phyloP scores from a whole-genome alignment of 2,888 invertebrate genomes.

The Leucoptera coffeella region DNA sequence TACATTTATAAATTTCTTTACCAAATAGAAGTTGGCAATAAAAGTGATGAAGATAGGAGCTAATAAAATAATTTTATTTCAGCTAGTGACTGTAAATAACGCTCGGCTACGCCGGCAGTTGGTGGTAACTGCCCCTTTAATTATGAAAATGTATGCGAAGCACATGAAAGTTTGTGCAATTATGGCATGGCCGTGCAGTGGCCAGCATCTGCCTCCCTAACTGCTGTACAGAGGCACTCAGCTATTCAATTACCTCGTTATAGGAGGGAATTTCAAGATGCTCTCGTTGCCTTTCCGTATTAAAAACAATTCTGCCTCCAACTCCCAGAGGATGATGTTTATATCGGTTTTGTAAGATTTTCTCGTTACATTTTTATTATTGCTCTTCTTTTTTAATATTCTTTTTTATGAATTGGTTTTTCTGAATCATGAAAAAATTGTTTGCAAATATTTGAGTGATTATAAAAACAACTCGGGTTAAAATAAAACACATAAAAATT shows the following conservation, averaged over 20 bases:
- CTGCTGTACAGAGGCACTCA: constrained; percentile 23
- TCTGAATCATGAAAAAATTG: no score
- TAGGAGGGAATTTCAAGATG: constrained; percentile 25
- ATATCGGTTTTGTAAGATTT: no score
- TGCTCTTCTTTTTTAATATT: no score
- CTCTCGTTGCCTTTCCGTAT: constrained; percentile 13
- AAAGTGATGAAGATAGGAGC: no score
- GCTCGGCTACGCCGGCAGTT: constrained; percentile 24
- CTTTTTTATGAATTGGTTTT: no score
- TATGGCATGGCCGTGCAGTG: constrained; percentile 31
- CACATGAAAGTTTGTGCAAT: constrained; percentile 51
- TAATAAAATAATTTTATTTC: constrained; percentile 17
- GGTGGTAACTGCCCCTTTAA: constrained; percentile 42
- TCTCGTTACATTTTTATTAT: no score
- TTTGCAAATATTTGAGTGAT: no score
- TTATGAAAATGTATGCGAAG: constrained; percentile 51
- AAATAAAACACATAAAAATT: no score
- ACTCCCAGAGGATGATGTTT: no score
- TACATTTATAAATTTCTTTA: no score
- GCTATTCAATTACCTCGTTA: constrained; percentile 36
- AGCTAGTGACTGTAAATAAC: constrained; percentile 30
- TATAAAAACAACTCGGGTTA: no score
- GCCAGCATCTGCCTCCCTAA: constrained; percentile 19
- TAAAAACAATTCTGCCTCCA: constrained; percentile 2
- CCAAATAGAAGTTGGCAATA: no score